These are phyloP conservation scores for Pachycephus smyrnensis DNA, from an alignment of 2,888 invertebrate species.

Conservation along the genomic window DNA sequence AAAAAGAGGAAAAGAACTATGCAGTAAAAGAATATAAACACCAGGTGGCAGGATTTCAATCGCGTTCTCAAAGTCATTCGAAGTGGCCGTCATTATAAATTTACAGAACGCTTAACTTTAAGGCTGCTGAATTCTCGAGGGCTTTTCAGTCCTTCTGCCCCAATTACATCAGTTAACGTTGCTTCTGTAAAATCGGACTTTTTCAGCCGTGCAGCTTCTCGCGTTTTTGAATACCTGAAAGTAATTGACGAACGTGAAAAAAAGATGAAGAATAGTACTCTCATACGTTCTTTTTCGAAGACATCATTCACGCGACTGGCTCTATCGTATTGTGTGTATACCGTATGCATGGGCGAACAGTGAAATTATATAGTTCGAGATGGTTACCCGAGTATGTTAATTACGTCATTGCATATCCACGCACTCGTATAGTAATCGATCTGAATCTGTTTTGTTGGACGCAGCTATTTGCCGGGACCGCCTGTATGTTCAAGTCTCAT, in stretches of 20 bases:
- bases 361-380: neutral
- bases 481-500: slow-evolving; percentile 68
- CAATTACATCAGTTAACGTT: neutral
- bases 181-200: too few relatives aligned
- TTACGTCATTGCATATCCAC: neutral
- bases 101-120: neutral
- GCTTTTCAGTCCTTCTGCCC: neutral
- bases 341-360: neutral
- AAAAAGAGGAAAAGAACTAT: neutral
- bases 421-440: slow-evolving; percentile 35
- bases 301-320: neutral
- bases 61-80: neutral
- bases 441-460: slow-evolving; percentile 51
- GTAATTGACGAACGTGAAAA: neutral
- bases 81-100: neutral
- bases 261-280: neutral
- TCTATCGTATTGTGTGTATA: neutral
- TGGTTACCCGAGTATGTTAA: neutral
- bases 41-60: neutral
- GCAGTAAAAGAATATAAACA: neutral
- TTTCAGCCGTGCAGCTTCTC: too few relatives aligned
- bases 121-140: neutral
- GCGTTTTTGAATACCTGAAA: neutral
- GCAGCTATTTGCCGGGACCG: slow-evolving; percentile 70
- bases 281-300: too few relatives aligned